Conservation (phyloP, 2,113 vertebrate species). For the Cololabis saira region DNA sequence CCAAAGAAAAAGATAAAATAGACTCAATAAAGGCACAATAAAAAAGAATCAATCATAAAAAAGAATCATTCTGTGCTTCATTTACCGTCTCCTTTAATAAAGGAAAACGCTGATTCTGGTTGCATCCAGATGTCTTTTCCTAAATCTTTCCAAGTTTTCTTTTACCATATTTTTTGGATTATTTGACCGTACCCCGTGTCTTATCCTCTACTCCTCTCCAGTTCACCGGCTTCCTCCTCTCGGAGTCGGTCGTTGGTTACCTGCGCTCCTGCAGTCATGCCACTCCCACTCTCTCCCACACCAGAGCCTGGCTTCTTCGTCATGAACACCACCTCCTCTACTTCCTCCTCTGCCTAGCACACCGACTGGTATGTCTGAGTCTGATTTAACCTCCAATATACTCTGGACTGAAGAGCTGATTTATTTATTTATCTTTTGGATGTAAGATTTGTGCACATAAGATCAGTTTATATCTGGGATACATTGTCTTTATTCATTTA, state of each 20-base stretch:
- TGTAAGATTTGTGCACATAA: too few species aligned
- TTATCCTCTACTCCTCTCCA: slow-evolving; percentile 27
- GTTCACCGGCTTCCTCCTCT: slow-evolving; percentile 74
- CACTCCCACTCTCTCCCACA: slow-evolving; percentile 81
- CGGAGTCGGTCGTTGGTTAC: slow-evolving; percentile 82
- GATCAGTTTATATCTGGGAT: too few species aligned
- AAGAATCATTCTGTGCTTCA: too few species aligned
- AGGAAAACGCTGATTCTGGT: too few species aligned
- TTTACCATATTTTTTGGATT: too few species aligned
- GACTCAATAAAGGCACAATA: too few species aligned
- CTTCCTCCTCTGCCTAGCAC: slow-evolving; percentile 84
- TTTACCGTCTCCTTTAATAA: too few species aligned
- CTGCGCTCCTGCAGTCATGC: slow-evolving; percentile 79
- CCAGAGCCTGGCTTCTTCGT: slow-evolving; percentile 86
- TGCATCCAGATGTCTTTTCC: too few species aligned
- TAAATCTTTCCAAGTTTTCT: too few species aligned
- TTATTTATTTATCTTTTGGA: background rate
- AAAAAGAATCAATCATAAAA: too few species aligned
- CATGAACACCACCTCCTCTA: slow-evolving; percentile 94
- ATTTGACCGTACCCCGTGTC: background rate
- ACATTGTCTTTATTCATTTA: too few species aligned
- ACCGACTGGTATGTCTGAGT: slow-evolving; percentile 81
- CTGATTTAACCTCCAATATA: background rate
- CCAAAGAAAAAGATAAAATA: too few species aligned
- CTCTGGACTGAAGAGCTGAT: background rate